Base-by-base conservation (phyloP, 2,888 invertebrate species). In the Cetonia aurata region DNA sequence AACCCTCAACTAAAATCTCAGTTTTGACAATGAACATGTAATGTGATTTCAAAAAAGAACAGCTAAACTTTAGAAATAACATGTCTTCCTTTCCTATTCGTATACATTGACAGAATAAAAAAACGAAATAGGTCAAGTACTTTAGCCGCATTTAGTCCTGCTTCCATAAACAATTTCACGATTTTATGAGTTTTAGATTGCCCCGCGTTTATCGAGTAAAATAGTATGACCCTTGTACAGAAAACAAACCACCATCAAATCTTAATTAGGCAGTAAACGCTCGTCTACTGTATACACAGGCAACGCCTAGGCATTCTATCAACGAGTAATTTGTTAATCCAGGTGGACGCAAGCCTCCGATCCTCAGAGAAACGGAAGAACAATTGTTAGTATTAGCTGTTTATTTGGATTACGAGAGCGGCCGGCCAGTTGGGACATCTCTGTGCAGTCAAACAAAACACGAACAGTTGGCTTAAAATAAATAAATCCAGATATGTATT, bases 371-470 rank as follows among this genome's bases (percentile, higher is more conserved):
- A 70, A 65, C 80, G 80, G 80, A 81, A 81, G 80, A 83, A 81
- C 81, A 82, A 82, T 82, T 79, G 81, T 80, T 80, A 80, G 80
- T 79, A 79, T 79, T 76, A 77, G 75, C 75, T 81, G 81, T 83
- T 83, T 83, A 80, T 82, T 83, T 82, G 78, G 78, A 79, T 80
- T 80, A 73, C 69, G 70, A 74, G 73, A 71, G 73, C 72, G 78
- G 79, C 77, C 82, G 50, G 79, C 77, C 82, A 82, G 81, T 82
- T 83, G 82, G 82, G 79, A 77, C 79, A 77, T 80, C 78, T 82
- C 80, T 69, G 50, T 37, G 62, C 46, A 53, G 67, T 66, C 62
- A 50, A 62, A 67, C 67, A 67, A 72, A 72, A 72, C 72, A 70
- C 71, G 59, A 48, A 46, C 57, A 60, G 70, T 48, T 62, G 60